Base-by-base conservation (phyloP, 2,888 invertebrate genomes). In the Drosophila longiperda region DNA sequence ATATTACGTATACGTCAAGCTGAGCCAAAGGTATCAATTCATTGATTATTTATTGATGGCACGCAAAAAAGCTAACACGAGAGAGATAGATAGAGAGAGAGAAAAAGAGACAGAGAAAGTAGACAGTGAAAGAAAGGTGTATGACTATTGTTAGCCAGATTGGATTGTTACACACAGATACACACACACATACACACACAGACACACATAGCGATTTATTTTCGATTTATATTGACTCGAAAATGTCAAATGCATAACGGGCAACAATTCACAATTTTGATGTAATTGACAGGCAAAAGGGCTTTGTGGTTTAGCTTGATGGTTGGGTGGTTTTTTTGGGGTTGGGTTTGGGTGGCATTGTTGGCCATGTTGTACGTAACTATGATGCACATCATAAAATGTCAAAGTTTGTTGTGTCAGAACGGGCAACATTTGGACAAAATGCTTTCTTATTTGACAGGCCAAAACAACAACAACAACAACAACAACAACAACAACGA, bases 191-290 rank as follows among this genome's bases (percentile, higher is more conserved):
- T 7, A 15, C 32, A 36, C 34, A 23, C 17, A 45, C n/a, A n/a
- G n/a, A n/a, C n/a, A 48, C 3, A 59, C 32, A 29, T n/a, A 48
- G 69, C 59, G 74, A 69, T 83, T 48, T 86, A 80, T 86, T 80
- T 86, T 82, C 82, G 84, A 66, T 90, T 83, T 83, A 90, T 86
- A 89, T 89, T 87, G 85, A 90, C 69, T 87, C 78, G 78, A 87
- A 90, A 90, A 87, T 90, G 87, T 87, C 87, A 87, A 87, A 89
- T 82, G 90, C 87, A 87, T 87, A 87, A 89, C 90, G 84, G 81
- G 78, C 55, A 65, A 89, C 84, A 83, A 83, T 90, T 89, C 89
- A 87, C 82, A 87, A 89, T 82, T 76, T 86, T 82, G 90, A 87
- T 87, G 87, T 87, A 87, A 87, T 87, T 87, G 90, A 87, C 87